These are phyloP conservation scores for Aphelinus atriplicis DNA, from an alignment of 1,140 invertebrate genomes.

Conservation along the genomic window DNA sequence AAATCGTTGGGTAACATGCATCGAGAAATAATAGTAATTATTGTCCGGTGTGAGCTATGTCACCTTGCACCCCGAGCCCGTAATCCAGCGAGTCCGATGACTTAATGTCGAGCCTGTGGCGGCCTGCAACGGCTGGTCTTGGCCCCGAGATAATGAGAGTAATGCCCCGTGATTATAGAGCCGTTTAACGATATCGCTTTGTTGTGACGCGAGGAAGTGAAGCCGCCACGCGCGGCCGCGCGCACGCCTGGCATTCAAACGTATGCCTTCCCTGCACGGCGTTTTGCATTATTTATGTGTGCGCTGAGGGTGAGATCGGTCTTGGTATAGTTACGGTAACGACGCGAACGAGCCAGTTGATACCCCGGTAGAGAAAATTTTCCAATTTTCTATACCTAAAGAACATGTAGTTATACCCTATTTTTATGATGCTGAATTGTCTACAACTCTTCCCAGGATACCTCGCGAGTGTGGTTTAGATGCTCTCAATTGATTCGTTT, in stretches of 20 bases:
- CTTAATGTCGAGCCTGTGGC: constrained; percentile 46
- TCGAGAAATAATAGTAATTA: not conserved
- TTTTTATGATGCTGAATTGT: too few species aligned
- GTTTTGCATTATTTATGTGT: constrained; percentile 46
- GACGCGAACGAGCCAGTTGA: too few species aligned
- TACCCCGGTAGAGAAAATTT: too few species aligned
- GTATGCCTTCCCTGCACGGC: not conserved
- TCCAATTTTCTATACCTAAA: too few species aligned
- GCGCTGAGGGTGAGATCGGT: not conserved
- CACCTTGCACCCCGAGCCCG: not conserved
- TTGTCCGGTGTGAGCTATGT: too few species aligned
- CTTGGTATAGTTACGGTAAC: too few species aligned
- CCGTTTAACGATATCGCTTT: constrained; percentile 46
- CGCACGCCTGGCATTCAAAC: constrained; percentile 39
- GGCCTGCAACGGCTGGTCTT: constrained; percentile 1
- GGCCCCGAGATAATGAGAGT: constrained; percentile 51
- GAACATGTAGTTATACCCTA: too few species aligned
- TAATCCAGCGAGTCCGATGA: constrained; percentile 38
- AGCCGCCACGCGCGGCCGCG: not conserved
- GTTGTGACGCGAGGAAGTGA: constrained; percentile 34
- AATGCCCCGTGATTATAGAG: constrained; percentile 50
- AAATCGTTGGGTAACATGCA: too few species aligned
- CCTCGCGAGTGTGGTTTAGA: too few species aligned
- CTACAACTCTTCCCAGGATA: too few species aligned
- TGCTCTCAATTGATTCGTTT: too few species aligned